Base-by-base conservation (phyloP, 1,140 invertebrate species). In the Achatina immaculata region DNA sequence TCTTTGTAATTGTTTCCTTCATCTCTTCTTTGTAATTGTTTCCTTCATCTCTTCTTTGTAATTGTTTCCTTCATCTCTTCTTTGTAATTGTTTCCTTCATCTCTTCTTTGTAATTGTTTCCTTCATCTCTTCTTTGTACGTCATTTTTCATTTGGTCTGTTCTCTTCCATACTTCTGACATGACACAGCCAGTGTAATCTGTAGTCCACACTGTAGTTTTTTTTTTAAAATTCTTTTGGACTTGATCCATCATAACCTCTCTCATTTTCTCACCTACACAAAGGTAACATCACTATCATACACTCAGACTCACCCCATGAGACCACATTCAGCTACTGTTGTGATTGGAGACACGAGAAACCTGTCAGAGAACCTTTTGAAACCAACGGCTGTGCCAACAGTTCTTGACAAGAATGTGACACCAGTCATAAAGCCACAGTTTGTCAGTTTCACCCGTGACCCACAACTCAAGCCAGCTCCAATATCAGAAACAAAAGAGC, bases 401-500 rank as follows among this genome's bases (percentile, higher is more conserved):
- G 66, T 77, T 21, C 65, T 76, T 31, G 38, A 36, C 7, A 51
- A 48, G n/a, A 80, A 51, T 24, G 38, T 45, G 1, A 38, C 38
- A 14, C 73, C 36, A 4, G 31, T 48, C 28, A 40, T 65, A 6
- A 40, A 55, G 2, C 40, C 65, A 14, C 28, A 34, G 28, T 45
- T 42, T 43, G 55, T 83, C 83, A 28, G 74, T 80, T 55, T 82
- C 77, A 69, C 38, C 58, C 42, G 80, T 6, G 38, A 80, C 40
- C 73, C 78, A 36, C 75, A 74, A 11, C 83, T 73, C 2, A 76
- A 74, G 3, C 68, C 62, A 65, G 55, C 79, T 31, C 62, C 76
- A 28, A 78, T 75, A 7, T 81, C 84, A 19, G 86, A 87, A 76
- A 86, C 85, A 62, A 73, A 82, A 78, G 86, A 90, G 75, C 84